phyloP scores from a whole-genome alignment of 2,797 vertebrate species.

The Anabas testudineus region DNA sequence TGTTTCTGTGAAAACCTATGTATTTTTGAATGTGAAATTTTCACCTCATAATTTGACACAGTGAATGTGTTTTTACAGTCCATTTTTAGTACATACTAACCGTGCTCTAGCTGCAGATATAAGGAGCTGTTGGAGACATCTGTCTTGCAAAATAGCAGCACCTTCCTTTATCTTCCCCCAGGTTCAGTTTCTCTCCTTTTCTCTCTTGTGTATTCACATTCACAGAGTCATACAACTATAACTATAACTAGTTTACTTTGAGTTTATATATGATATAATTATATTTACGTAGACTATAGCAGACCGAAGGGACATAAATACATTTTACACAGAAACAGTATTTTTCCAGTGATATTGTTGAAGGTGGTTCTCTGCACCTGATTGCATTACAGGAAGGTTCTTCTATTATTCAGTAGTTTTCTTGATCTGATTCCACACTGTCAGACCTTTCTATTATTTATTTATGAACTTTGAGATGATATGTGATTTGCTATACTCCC shows the following conservation, averaged over 20 bases:
- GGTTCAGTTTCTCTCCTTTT: neutral
- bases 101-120: neutral
- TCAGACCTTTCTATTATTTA: slow-evolving; percentile 67
- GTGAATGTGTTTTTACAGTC: neutral
- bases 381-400: slow-evolving; percentile 54
- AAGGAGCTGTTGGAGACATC: neutral
- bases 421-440: slow-evolving; percentile 67
- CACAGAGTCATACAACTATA: neutral
- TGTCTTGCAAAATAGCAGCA: neutral
- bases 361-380: slow-evolving; percentile 24
- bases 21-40: neutral
- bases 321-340: slow-evolving; percentile 33
- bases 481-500: slow-evolving; percentile 45
- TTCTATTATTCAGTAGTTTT: slow-evolving; percentile 73
- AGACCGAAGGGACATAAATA: slow-evolving; percentile 3
- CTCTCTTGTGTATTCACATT: neutral
- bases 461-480: slow-evolving; percentile 60
- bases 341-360: slow-evolving; percentile 16
- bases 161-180: neutral
- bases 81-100: neutral
- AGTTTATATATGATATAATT: neutral
- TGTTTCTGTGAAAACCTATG: slow-evolving; percentile 8
- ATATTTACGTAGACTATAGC: too few relatives aligned
- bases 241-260: neutral
- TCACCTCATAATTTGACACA: neutral